A percentile compares a stretch with the other conserved stretches of the same genome.
Evolutionary conservation across 2,797 vertebrate genomes (phyloP).

Genomic region (Botia kubotai): DNA sequence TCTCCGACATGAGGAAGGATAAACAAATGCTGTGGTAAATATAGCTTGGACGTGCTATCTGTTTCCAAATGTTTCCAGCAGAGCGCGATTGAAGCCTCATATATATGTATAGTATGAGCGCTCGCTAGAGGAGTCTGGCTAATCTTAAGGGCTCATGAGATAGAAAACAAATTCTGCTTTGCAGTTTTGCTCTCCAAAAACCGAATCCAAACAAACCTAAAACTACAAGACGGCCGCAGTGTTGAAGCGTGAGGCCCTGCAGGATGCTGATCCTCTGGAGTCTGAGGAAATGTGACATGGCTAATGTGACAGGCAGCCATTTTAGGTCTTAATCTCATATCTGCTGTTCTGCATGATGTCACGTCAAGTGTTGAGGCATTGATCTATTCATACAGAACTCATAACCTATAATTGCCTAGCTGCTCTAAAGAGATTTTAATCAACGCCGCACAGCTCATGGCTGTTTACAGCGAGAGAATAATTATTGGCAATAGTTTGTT

Average conservation of each 20-base stretch:
- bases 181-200: conserved; percentile 2
- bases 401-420: conserved; percentile 33
- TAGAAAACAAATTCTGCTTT: conserved; percentile 18
- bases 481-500: conserved; percentile 18
- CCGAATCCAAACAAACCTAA: not conserved
- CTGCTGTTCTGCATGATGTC: conserved; percentile 28
- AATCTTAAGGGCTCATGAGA: conserved; percentile 1
- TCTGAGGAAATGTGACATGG: not conserved
- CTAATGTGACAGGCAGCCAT: not conserved
- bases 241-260: conserved; percentile 1
- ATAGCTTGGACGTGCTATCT: conserved; percentile 4
- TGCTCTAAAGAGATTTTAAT: conserved; percentile 36
- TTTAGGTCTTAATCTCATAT: conserved; percentile 34
- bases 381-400: conserved; percentile 22
- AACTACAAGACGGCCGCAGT: not conserved
- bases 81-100: not conserved
- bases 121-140: not conserved
- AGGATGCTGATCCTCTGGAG: conserved; percentile 4
- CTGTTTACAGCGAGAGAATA: conserved; percentile 5
- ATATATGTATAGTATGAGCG: conserved; percentile 6
- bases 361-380: conserved; percentile 29
- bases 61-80: not conserved
- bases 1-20: not conserved
- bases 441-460: conserved; percentile 14
- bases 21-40: conserved; percentile 12